phyloP scores from a whole-genome alignment of 2,888 invertebrate species.

The Chymomyza procnemis region DNA sequence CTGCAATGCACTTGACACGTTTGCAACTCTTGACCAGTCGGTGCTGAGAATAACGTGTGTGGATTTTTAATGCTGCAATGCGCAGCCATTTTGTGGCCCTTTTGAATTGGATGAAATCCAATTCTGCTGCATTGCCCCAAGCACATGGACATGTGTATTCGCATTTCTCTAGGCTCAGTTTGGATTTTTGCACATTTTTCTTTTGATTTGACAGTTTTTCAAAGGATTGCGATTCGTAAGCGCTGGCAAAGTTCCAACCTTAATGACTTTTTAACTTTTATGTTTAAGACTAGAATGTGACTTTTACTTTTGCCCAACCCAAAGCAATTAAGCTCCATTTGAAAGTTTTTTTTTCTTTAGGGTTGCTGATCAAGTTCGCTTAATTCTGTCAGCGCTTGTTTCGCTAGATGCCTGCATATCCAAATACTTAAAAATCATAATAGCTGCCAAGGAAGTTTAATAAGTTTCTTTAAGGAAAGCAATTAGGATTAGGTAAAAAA shows the following conservation, averaged over 20 bases:
- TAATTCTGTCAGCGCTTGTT: not conserved
- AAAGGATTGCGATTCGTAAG: not conserved
- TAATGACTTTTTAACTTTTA: constrained; percentile 44
- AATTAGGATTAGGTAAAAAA: too few relatives aligned
- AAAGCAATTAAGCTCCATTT: constrained; percentile 66
- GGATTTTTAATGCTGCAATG: constrained; percentile 16
- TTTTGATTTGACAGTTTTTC: not conserved
- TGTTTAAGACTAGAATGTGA: constrained; percentile 13
- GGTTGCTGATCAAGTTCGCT: constrained; percentile 16
- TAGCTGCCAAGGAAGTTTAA: too few relatives aligned
- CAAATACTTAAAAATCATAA: not conserved
- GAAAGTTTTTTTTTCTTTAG: constrained; percentile 49
- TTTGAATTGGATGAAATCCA: not conserved
- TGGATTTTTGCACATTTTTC: constrained; percentile 47
- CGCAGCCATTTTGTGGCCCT: not conserved
- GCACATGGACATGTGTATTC: constrained; percentile 18
- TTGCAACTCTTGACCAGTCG: constrained; percentile 11
- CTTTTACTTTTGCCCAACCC: constrained; percentile 39
- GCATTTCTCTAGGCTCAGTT: constrained; percentile 54
- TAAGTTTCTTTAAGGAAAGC: too few relatives aligned
- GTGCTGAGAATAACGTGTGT: constrained; percentile 23
- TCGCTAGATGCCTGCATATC: not conserved
- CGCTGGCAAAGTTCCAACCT: constrained; percentile 29
- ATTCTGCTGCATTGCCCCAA: not conserved
- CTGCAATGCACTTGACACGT: constrained; percentile 71